phyloP scores from a whole-genome alignment of 1,140 invertebrate genomes.

The Coenobita brevimanus region DNA sequence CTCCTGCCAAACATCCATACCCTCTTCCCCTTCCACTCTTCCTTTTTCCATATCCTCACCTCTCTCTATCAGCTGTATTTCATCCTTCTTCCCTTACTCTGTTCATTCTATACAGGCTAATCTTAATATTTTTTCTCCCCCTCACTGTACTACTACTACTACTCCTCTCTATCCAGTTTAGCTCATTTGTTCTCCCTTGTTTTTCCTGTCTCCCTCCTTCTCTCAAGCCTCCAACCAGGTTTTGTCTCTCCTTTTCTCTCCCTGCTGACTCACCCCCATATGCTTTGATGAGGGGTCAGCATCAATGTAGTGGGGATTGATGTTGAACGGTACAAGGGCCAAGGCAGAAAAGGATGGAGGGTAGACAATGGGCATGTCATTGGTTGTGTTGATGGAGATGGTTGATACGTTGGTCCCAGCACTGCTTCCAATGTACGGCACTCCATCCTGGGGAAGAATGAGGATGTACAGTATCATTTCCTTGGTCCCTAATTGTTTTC shows the following conservation, averaged over 20 bases:
- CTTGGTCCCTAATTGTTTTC: too few relatives aligned
- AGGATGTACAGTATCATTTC: too few relatives aligned
- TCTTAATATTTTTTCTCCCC: too few relatives aligned
- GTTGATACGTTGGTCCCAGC: constrained; percentile 90
- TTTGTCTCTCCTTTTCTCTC: too few relatives aligned
- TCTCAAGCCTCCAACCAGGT: too few relatives aligned
- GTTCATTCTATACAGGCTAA: too few relatives aligned
- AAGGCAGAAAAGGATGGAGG: constrained; percentile 84
- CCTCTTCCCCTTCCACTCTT: neutral
- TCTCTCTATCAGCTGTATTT: too few relatives aligned
- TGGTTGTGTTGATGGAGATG: constrained; percentile 84
- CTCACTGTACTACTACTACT: too few relatives aligned
- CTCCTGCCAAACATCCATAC: neutral
- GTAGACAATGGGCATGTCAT: constrained; percentile 89
- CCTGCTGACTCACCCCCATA: constrained; percentile 58
- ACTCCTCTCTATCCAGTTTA: too few relatives aligned
- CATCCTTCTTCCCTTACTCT: too few relatives aligned
- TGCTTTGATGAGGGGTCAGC: constrained; percentile 76
- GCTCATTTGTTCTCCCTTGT: too few relatives aligned
- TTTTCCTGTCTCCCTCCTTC: too few relatives aligned
- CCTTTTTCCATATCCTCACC: neutral
- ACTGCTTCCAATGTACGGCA: constrained; percentile 86
- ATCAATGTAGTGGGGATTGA: constrained; percentile 89
- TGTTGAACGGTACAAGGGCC: constrained; percentile 86
- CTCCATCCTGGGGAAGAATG: constrained; percentile 77